Conservation (phyloP, 1,140 invertebrate genomes). For the Eumaeus atala region DNA sequence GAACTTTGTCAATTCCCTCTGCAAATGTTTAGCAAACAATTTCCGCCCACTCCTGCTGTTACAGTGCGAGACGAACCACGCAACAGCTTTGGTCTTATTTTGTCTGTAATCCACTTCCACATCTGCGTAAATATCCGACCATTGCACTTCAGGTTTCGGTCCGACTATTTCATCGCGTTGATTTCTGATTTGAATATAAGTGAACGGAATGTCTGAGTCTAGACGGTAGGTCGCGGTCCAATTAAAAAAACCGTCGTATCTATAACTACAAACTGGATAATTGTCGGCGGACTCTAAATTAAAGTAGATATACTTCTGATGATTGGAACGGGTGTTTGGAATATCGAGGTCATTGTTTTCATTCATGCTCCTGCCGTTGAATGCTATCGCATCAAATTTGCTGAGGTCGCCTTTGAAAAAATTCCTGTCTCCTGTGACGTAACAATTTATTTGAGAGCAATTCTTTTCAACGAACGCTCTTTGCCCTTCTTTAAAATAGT, state of each 20-base stretch:
- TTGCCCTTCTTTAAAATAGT: slow-evolving; percentile 34
- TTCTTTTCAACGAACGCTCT: slow-evolving; percentile 42
- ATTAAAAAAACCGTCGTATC: slow-evolving; percentile 73
- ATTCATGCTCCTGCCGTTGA: slow-evolving; percentile 50
- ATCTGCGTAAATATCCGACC: slow-evolving; percentile 32
- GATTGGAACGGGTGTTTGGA: slow-evolving; percentile 41
- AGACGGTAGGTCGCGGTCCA: slow-evolving; percentile 76
- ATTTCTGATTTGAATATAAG: slow-evolving; percentile 65
- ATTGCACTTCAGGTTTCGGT: slow-evolving; percentile 42
- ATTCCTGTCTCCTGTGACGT: slow-evolving; percentile 37
- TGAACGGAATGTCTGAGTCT: slow-evolving; percentile 69
- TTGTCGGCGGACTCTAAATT: slow-evolving; percentile 67
- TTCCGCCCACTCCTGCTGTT: slow-evolving; percentile 71
- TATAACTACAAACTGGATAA: slow-evolving; percentile 38
- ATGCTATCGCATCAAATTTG: slow-evolving; percentile 58
- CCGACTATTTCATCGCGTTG: slow-evolving; percentile 40
- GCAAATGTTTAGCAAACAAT: slow-evolving; percentile 74
- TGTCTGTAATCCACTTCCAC: slow-evolving; percentile 20
- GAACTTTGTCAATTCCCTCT: slow-evolving; percentile 66
- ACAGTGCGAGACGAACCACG: slow-evolving; percentile 83
- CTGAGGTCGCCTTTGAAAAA: slow-evolving; percentile 44
- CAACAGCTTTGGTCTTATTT: slow-evolving; percentile 68
- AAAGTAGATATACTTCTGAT: slow-evolving; percentile 72
- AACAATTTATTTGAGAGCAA: slow-evolving; percentile 48
- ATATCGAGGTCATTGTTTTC: slow-evolving; percentile 22